These are phyloP conservation scores for Caenorhabditis sp. DNA, from an alignment of 2,888 invertebrate species.

Conservation along the genomic window DNA sequence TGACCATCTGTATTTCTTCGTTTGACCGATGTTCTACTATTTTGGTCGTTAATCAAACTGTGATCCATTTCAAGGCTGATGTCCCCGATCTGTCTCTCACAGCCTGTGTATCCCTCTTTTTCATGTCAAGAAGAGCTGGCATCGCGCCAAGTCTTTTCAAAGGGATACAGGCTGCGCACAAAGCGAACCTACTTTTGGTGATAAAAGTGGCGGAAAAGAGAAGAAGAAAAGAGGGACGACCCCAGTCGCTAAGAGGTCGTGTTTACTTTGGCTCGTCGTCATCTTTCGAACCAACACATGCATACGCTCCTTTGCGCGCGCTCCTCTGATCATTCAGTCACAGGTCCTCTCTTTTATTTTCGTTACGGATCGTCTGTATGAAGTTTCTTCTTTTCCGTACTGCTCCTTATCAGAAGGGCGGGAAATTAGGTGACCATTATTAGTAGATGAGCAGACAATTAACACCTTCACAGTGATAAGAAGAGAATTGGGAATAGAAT, in stretches of 20 bases:
- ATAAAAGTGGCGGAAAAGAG: constrained; percentile 28
- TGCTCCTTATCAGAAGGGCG: constrained; percentile 1
- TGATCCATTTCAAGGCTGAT: constrained; percentile 37
- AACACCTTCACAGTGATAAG: constrained; percentile 27
- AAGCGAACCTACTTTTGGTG: constrained; percentile 43
- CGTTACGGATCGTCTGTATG: background rate
- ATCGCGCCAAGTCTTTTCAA: constrained; percentile 33
- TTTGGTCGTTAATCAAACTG: constrained; percentile 31
- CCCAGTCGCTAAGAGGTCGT: constrained; percentile 44
- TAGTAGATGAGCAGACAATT: constrained; percentile 7
- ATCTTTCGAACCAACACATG: constrained; percentile 62
- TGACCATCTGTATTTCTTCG: constrained; percentile 6
- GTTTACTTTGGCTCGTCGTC: constrained; percentile 62
- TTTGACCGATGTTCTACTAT: constrained; percentile 23
- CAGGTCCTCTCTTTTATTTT: constrained; percentile 39
- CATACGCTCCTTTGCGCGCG: constrained; percentile 30
- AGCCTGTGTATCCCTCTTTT: constrained; percentile 8
- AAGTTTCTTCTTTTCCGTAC: constrained; percentile 25
- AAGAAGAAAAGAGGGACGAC: constrained; percentile 24
- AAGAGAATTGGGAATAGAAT: background rate
- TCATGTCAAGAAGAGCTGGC: constrained; percentile 19
- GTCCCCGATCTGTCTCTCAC: constrained; percentile 18
- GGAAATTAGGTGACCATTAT: background rate
- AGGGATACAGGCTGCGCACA: constrained; percentile 3
- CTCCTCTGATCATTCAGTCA: constrained; percentile 18